A percentile compares a stretch with the other conserved stretches of the same genome.
phyloP scores from a whole-genome alignment of 2,113 vertebrate species.

The Sphyrna mokarran region DNA sequence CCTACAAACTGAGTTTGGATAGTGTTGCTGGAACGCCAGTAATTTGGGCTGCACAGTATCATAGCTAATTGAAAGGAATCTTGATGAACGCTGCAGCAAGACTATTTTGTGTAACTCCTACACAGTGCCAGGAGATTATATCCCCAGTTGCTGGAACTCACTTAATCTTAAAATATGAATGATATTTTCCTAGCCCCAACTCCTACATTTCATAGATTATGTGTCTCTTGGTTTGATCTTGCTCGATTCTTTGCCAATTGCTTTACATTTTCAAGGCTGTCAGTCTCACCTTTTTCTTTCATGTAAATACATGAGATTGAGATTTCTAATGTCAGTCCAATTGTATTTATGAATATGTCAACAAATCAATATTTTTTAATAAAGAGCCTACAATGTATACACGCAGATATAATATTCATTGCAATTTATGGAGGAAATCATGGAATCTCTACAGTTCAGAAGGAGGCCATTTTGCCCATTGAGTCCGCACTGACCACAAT shows the following conservation, averaged over 20 bases:
- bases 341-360: neutral
- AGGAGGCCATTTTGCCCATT: too few relatives aligned
- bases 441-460: too few relatives aligned
- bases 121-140: neutral
- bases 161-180: neutral
- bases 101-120: neutral
- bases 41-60: neutral
- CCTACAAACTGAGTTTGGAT: neutral
- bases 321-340: neutral
- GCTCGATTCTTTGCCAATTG: neutral
- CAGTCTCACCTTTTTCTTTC: neutral
- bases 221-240: neutral
- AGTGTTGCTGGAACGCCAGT: neutral
- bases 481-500: too few relatives aligned
- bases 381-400: neutral
- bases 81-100: neutral
- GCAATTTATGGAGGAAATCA: neutral
- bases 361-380: neutral
- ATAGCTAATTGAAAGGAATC: neutral
- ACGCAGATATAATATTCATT: neutral
- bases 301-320: neutral
- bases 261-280: neutral
- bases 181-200: neutral
- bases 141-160: neutral
- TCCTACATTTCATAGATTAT: neutral